Evolutionary conservation across 2,113 vertebrate genomes (phyloP), one percentile per base, ranked within the genome.

Genomic region (Melanostigma gelatinosum): DNA sequence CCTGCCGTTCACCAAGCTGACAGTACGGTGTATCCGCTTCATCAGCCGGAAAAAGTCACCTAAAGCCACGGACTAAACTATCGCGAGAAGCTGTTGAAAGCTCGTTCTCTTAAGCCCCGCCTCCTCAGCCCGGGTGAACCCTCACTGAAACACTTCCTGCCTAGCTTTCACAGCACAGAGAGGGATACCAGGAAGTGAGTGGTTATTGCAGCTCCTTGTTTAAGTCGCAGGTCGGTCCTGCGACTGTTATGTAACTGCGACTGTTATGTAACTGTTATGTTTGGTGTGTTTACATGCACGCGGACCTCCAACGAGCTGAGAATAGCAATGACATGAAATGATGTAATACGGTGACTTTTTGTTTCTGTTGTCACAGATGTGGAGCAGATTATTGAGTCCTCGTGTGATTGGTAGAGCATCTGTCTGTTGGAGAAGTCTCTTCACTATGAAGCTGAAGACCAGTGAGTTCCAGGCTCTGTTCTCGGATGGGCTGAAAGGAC

Each of bases 401-500:
- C 16, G 64, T 48, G 63, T 93, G 79, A 55, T 85, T 36, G 36
- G 64, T 10, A 81, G 80, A 80, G 1, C 88, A 44, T 22, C 54
- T 79, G 32, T 89, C 7, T 85, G 10, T 74, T 84, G 88, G 87
- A 95, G 94, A 87, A 87, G 75, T 85, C 72, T 95, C 0, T 90
- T 86, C 82, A 93, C 95, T 1, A 98, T 99, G 98, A 95, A 94
- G 91, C 81, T 98, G 70, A 96, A 97, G 85, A 95, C 95, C 11
- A 94, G 95, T 0, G 96, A 98, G 79, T 98, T 99, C 80, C 94
- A 96, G 91, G 95, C 94, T 10, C 94, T 99, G 62, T 97, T 99
- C 94, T 97, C 95, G 0, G 96, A 97, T 22, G 97, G 98, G 12
- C 90, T 99, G 46, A 96, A 95, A 52, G 94, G 86, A 22, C 86